These are phyloP conservation scores for Labrus mixtus DNA, from an alignment of 2,113 vertebrate species.

Conservation along the genomic window DNA sequence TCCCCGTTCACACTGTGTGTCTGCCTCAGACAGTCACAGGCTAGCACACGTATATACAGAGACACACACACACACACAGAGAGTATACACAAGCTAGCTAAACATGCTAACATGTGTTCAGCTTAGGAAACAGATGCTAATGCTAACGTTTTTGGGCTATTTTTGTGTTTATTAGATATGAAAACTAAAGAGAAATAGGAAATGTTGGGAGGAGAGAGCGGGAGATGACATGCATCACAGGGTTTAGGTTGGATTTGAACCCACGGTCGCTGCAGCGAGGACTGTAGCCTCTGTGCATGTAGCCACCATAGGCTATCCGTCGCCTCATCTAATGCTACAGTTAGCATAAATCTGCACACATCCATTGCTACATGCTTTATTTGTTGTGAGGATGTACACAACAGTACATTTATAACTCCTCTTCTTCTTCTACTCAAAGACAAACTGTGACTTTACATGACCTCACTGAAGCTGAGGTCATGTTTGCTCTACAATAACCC, in stretches of 20 bases:
- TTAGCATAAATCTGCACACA: background rate
- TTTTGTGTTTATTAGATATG: too few relatives aligned
- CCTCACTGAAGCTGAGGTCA: constrained; percentile 61
- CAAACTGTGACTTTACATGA: constrained; percentile 35
- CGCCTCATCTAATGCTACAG: background rate
- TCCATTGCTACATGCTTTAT: background rate
- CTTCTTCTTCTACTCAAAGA: constrained; percentile 18
- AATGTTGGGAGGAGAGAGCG: too few relatives aligned
- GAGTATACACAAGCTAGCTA: too few relatives aligned
- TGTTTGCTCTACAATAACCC: constrained; percentile 56
- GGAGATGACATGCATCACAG: too few relatives aligned
- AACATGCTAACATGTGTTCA: too few relatives aligned
- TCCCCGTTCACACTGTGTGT: constrained; percentile 19
- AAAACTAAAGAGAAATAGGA: too few relatives aligned
- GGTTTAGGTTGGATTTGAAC: too few relatives aligned
- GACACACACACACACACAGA: constrained; percentile 1
- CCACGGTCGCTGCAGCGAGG: too few relatives aligned
- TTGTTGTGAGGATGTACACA: background rate
- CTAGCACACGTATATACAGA: constrained; percentile 8
- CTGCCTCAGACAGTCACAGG: constrained; percentile 60
- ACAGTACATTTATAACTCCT: background rate
- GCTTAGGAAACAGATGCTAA: too few relatives aligned
- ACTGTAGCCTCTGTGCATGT: too few relatives aligned
- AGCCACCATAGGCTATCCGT: too few relatives aligned
- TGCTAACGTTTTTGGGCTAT: too few relatives aligned